phyloP scores from a whole-genome alignment of 2,797 vertebrate species.

The Danionella dracula region DNA sequence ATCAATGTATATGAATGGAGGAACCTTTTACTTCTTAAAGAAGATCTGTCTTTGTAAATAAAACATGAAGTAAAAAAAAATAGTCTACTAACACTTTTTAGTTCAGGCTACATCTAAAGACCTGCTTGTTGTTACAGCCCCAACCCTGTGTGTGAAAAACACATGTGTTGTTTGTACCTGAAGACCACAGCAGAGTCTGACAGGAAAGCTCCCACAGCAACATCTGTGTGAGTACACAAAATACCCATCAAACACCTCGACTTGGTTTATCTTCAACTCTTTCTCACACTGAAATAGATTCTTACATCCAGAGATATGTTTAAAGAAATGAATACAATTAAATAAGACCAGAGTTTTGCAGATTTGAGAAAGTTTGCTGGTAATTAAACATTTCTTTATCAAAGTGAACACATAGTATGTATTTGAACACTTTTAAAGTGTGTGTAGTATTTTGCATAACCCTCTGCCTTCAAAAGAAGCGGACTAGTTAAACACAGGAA shows the following conservation, averaged over 20 bases:
- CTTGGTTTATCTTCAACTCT: neutral
- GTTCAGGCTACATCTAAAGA: neutral
- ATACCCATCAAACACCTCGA: neutral
- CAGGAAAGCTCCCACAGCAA: conserved; percentile 89
- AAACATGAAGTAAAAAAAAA: no score
- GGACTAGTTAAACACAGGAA: neutral
- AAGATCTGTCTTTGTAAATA: no score
- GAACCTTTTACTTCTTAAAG: no score
- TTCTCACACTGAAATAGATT: neutral
- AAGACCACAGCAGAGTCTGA: conserved; percentile 85
- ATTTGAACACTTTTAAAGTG: neutral
- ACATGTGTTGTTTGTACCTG: conserved; percentile 69
- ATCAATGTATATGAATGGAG: no score
- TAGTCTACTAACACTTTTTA: no score
- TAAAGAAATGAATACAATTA: neutral
- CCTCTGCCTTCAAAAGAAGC: neutral
- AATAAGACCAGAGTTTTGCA: no score
- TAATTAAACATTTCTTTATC: no score
- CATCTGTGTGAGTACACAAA: conserved; percentile 66
- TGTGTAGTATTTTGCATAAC: neutral
- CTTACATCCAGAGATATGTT: neutral
- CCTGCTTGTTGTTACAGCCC: neutral
- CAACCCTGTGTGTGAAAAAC: neutral
- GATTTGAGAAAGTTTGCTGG: no score
- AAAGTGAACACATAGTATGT: neutral